Evolutionary conservation across 2,797 vertebrate genomes (phyloP).

Genomic region (Pterois miles): DNA sequence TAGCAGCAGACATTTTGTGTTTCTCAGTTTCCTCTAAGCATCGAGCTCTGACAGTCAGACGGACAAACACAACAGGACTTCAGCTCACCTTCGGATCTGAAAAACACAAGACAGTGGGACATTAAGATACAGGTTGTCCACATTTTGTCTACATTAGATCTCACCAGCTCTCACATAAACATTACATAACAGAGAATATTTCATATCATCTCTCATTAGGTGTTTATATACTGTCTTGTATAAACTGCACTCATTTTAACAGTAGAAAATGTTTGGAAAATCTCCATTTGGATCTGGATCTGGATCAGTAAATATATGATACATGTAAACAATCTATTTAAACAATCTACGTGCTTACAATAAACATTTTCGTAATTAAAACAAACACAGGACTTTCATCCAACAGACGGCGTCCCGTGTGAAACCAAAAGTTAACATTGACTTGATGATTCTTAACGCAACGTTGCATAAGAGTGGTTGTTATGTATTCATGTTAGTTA

Average conservation of each 20-base stretch:
- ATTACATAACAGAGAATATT: not conserved
- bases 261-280: not conserved
- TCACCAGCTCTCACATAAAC: not conserved
- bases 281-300: not conserved
- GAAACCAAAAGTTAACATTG: no score
- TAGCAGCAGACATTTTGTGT: constrained; percentile 50
- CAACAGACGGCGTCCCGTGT: no score
- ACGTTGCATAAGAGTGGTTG: no score
- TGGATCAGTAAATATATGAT: not conserved
- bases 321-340: no score
- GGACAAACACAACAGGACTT: not conserved
- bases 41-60: not conserved
- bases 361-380: no score
- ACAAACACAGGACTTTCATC: no score
- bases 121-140: not conserved
- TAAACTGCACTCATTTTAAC: not conserved
- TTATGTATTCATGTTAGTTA: no score
- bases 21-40: constrained; percentile 17
- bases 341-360: no score
- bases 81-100: constrained; percentile 64
- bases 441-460: no score
- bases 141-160: not conserved
- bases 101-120: constrained; percentile 12
- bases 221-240: no score
- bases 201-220: not conserved